Evolutionary conservation across 2,113 vertebrate genomes (phyloP).

Genomic region (Dasyornis broadbenti): DNA sequence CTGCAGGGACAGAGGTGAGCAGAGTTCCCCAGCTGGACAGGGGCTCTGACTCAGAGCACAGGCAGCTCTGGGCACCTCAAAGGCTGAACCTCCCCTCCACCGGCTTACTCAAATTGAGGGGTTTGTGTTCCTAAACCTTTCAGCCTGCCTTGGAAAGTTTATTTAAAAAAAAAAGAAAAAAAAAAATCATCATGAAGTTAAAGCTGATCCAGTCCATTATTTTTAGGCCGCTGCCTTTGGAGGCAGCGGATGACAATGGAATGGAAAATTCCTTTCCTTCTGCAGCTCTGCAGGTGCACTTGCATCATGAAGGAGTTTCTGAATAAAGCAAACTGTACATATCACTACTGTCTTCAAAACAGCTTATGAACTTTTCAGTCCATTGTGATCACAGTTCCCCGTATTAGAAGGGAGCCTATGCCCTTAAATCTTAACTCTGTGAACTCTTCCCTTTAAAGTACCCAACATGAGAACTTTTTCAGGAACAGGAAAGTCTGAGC

Average conservation of each 20-base stretch:
- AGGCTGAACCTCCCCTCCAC: neutral
- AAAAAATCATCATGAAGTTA: neutral
- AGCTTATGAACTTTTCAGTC: conserved; percentile 55
- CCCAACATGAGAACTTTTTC: conserved; percentile 53
- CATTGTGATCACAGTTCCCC: conserved; percentile 53
- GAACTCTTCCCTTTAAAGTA: conserved; percentile 52
- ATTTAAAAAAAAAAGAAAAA: neutral
- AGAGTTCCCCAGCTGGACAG: neutral
- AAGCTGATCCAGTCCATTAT: neutral
- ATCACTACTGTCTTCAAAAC: conserved; percentile 52
- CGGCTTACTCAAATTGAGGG: neutral
- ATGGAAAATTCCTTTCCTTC: conserved; percentile 48
- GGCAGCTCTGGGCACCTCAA: neutral
- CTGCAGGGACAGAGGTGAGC: neutral
- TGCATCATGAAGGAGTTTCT: conserved; percentile 45
- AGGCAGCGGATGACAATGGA: neutral
- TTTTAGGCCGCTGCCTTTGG: neutral
- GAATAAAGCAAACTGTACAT: conserved; percentile 58
- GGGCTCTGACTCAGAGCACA: neutral
- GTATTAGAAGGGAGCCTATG: conserved; percentile 50
- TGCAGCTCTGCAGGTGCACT: conserved; percentile 41
- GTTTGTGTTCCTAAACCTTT: neutral
- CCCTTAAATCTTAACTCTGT: conserved; percentile 59
- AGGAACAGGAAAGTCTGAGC: conserved; percentile 49
- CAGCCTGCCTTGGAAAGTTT: neutral